Evolutionary conservation across 2,797 vertebrate genomes (phyloP).

Genomic region (Cynodonichthys magdalenae): DNA sequence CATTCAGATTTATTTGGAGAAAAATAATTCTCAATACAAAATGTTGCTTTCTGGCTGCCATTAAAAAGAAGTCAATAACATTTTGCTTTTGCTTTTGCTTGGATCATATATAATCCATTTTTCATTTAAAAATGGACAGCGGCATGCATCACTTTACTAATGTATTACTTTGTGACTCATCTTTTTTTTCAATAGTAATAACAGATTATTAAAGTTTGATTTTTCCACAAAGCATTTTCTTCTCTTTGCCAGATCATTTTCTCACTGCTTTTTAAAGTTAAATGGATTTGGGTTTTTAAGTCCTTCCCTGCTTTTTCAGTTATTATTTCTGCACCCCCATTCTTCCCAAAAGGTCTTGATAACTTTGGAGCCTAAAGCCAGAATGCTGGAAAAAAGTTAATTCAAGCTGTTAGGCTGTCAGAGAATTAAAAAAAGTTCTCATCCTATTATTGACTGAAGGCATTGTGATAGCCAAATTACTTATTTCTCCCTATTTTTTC

Average conservation of each 20-base stretch:
- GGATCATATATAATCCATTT: constrained; percentile 50
- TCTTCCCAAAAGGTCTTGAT: constrained; percentile 20
- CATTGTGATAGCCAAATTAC: background rate
- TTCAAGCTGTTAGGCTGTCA: constrained; percentile 29
- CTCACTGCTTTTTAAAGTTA: constrained; percentile 13
- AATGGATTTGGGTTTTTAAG: constrained; percentile 28
- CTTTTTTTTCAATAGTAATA: constrained; percentile 15
- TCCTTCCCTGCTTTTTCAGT: constrained; percentile 27
- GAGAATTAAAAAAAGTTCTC: constrained; percentile 15
- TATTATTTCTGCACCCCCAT: constrained; percentile 8
- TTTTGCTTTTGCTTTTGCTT: constrained; percentile 46
- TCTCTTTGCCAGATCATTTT: constrained; percentile 16
- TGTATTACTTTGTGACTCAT: constrained; percentile 20
- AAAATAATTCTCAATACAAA: background rate
- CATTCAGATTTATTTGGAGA: constrained; percentile 8
- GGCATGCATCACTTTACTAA: constrained; percentile 73
- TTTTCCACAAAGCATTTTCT: constrained; percentile 15
- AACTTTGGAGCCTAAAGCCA: constrained; percentile 26
- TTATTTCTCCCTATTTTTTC: constrained; percentile 38
- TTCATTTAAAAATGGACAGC: constrained; percentile 48
- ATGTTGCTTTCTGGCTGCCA: constrained; percentile 14
- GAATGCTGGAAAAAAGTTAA: constrained; percentile 25
- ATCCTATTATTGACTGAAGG: constrained; percentile 16
- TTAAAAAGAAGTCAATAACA: constrained; percentile 43
- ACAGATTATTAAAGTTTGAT: constrained; percentile 9